These are phyloP conservation scores for Perithous albicinctus DNA, from an alignment of 2,888 invertebrate species.

Conservation along the genomic window DNA sequence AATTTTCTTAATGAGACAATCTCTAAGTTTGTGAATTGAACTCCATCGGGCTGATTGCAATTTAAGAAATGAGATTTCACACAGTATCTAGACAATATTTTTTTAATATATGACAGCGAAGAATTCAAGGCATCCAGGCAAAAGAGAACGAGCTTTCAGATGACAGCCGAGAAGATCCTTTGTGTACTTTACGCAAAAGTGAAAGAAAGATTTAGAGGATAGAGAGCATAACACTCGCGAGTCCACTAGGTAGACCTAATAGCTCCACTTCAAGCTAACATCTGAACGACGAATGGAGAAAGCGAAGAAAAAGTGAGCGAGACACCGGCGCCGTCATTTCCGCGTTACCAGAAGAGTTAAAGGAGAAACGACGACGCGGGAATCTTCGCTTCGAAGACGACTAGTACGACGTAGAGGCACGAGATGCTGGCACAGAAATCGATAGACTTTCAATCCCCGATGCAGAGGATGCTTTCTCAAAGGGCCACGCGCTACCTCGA, in stretches of 20 bases:
- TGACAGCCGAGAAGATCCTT: neutral
- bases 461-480: constrained; percentile 56
- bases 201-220: constrained; percentile 3
- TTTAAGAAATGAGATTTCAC: neutral
- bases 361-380: constrained; percentile 24
- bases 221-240: neutral
- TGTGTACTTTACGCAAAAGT: neutral
- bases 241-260: constrained; percentile 6
- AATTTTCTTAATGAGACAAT: constrained; percentile 38
- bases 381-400: constrained; percentile 30
- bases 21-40: neutral
- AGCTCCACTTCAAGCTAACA: neutral
- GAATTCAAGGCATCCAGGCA: neutral
- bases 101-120: neutral
- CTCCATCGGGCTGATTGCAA: constrained; percentile 9
- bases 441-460: constrained; percentile 68
- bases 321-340: constrained; percentile 48
- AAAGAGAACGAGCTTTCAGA: constrained; percentile 1
- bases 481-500: constrained; percentile 45
- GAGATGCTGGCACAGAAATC: constrained; percentile 67
- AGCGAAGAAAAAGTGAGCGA: constrained; percentile 6
- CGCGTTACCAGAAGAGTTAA: constrained; percentile 33
- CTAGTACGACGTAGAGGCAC: constrained; percentile 4
- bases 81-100: neutral
- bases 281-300: constrained; percentile 25